Percentiles rank a stretch among this genome's conserved stretches.
Conservation (phyloP, 2,888 invertebrate genomes). For the Rhamphomyia laevipes region DNA sequence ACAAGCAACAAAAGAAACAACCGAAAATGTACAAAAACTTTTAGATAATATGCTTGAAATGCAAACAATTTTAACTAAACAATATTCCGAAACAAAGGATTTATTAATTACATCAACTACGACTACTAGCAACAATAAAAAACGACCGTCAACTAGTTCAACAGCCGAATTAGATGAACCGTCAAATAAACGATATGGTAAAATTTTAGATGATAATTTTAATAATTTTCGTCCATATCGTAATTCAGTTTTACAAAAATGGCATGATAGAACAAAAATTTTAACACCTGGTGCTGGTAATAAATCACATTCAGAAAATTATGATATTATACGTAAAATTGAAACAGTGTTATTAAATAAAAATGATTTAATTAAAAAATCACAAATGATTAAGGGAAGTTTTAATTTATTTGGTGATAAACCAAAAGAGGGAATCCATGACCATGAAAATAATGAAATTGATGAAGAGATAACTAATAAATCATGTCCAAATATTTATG, state of each 20-base stretch:
- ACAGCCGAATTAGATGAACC: conserved; percentile 8
- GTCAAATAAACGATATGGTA: conserved; percentile 31
- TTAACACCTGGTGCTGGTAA: conserved; percentile 51
- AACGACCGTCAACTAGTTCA: not conserved
- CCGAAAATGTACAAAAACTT: conserved; percentile 44
- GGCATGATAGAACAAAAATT: conserved; percentile 86
- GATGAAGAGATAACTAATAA: conserved; percentile 39
- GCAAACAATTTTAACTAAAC: conserved; percentile 48
- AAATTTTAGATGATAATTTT: conserved; percentile 45
- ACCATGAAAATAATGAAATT: conserved; percentile 3
- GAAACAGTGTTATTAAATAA: conserved; percentile 72
- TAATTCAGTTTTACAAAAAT: conserved; percentile 76
- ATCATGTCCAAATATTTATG: conserved; percentile 76
- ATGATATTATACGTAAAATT: conserved; percentile 55
- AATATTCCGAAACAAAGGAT: conserved; percentile 56
- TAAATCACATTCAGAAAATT: conserved; percentile 40
- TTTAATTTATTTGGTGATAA: conserved; percentile 48
- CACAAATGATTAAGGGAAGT: conserved; percentile 65
- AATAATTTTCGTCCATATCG: conserved; percentile 54
- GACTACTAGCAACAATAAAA: conserved; percentile 6
- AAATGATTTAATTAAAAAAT: conserved; percentile 61
- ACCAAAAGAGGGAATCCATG: conserved; percentile 17
- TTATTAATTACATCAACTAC: conserved; percentile 36
- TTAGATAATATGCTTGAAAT: conserved; percentile 51
- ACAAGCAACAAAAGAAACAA: conserved; percentile 41